These are phyloP conservation scores for Polietes domitor DNA, from an alignment of 2,888 invertebrate genomes.

Conservation along the genomic window DNA sequence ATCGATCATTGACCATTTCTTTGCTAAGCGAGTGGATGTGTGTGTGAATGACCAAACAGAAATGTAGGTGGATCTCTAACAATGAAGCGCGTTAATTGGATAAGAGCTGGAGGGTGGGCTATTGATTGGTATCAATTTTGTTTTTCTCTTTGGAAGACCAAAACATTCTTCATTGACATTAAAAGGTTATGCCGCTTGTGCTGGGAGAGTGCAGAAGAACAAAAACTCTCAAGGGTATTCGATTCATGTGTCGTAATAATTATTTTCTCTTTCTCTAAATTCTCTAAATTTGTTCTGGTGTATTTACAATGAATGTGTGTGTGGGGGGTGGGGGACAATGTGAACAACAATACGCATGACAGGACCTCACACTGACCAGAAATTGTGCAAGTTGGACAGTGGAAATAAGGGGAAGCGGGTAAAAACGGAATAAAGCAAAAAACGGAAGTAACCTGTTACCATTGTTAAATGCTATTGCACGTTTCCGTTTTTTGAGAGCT, in stretches of 20 bases:
- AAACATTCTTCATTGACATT: background rate
- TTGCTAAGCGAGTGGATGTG: background rate
- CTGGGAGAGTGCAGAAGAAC: background rate
- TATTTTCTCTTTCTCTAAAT: conserved; percentile 21
- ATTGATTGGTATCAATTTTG: background rate
- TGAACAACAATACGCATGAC: background rate
- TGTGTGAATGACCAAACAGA: conserved; percentile 19
- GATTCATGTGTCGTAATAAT: conserved; percentile 27
- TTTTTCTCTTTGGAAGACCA: background rate
- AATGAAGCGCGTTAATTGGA: conserved; percentile 62
- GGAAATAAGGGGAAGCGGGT: background rate
- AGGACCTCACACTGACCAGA: conserved; percentile 58
- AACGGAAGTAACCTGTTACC: conserved; percentile 22
- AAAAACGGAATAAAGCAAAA: background rate
- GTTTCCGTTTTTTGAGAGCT: background rate
- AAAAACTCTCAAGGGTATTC: conserved; percentile 28
- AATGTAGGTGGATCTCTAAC: conserved; percentile 57
- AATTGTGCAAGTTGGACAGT: background rate
- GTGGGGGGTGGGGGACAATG: background rate
- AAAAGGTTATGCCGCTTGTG: background rate
- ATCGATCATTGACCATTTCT: conserved; percentile 16
- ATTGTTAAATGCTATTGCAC: background rate
- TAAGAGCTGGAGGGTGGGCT: background rate
- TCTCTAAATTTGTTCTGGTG: conserved; percentile 51
- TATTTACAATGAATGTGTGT: conserved; percentile 4